Conservation (phyloP, 2,888 invertebrate species). For the Papilio elwesi region DNA sequence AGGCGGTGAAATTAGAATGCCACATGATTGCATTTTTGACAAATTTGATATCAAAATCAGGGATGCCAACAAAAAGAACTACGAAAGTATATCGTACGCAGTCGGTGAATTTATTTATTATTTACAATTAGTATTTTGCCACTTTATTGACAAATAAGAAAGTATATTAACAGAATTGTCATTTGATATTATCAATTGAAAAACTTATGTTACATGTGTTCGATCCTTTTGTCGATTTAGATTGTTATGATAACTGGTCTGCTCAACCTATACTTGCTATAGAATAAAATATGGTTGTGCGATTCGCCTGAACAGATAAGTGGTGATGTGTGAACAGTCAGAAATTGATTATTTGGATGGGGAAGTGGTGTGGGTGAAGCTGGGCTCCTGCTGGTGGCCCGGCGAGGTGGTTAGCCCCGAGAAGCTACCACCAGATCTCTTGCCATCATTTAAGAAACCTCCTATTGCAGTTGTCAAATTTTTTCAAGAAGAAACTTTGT, state of each 20-base stretch:
- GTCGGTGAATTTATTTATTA: slow-evolving; percentile 81
- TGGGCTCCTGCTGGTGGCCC: slow-evolving; percentile 94
- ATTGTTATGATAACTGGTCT: slow-evolving; percentile 67
- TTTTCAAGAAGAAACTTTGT: slow-evolving; percentile 93
- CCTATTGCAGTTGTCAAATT: slow-evolving; percentile 93
- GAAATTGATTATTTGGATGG: slow-evolving; percentile 88
- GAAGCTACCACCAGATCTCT: slow-evolving; percentile 87
- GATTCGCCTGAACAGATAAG: slow-evolving; percentile 70
- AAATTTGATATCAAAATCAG: slow-evolving; percentile 51
- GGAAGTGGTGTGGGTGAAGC: slow-evolving; percentile 94
- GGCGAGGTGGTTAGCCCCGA: slow-evolving; percentile 88
- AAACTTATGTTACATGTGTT: slow-evolving; percentile 49
- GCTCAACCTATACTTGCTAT: slow-evolving; percentile 66
- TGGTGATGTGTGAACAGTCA: slow-evolving; percentile 88
- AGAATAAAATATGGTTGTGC: slow-evolving; percentile 80
- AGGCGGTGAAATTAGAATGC: not conserved
- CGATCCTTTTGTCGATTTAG: slow-evolving; percentile 50
- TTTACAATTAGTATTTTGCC: slow-evolving; percentile 81
- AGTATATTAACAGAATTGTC: slow-evolving; percentile 53
- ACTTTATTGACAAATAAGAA: slow-evolving; percentile 75
- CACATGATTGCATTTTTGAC: not conserved
- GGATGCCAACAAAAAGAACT: slow-evolving; percentile 64
- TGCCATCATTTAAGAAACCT: slow-evolving; percentile 86
- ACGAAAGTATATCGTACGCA: slow-evolving; percentile 78
- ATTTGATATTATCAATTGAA: slow-evolving; percentile 48